Conservation (phyloP, 1,140 invertebrate genomes). For the Bombus huntii region DNA sequence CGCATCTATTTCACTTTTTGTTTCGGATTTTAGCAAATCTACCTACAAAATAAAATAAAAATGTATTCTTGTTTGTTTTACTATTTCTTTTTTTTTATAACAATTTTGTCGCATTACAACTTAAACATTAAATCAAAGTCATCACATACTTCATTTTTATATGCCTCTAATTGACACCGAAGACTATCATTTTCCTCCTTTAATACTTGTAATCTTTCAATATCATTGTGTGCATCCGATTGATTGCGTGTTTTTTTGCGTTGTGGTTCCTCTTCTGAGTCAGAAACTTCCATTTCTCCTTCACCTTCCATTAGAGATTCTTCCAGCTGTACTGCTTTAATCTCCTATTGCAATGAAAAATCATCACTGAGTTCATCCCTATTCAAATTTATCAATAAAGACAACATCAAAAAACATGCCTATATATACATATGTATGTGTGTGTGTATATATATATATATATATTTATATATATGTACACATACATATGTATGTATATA, state of each 20-base stretch:
- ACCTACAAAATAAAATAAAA: constrained; percentile 75
- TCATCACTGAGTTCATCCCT: not conserved
- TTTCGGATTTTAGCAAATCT: constrained; percentile 87
- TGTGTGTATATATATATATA: constrained; percentile 14
- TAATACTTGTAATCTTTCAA: constrained; percentile 74
- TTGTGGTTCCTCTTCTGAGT: constrained; percentile 86
- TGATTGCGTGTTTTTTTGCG: constrained; percentile 81
- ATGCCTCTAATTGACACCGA: constrained; percentile 95
- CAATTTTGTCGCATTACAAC: not conserved
- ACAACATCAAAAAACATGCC: constrained; percentile 47
- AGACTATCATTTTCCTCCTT: constrained; percentile 96
- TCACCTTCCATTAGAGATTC: constrained; percentile 88
- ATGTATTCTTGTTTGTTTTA: not conserved
- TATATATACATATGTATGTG: constrained; percentile 3
- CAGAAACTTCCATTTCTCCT: constrained; percentile 92
- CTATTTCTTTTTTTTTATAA: not conserved
- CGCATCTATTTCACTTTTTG: constrained; percentile 86
- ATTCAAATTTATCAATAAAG: not conserved
- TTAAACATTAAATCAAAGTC: not conserved
- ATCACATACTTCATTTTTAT: constrained; percentile 92
- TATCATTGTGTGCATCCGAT: constrained; percentile 72
- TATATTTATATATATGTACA: constrained; percentile 15
- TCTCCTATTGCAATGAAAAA: constrained; percentile 85
- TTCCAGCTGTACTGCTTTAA: constrained; percentile 89
- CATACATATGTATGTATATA: constrained; percentile 21